These are phyloP conservation scores for Synanthedon tipuliformis DNA, from an alignment of 2,888 invertebrate species.

Conservation along the genomic window DNA sequence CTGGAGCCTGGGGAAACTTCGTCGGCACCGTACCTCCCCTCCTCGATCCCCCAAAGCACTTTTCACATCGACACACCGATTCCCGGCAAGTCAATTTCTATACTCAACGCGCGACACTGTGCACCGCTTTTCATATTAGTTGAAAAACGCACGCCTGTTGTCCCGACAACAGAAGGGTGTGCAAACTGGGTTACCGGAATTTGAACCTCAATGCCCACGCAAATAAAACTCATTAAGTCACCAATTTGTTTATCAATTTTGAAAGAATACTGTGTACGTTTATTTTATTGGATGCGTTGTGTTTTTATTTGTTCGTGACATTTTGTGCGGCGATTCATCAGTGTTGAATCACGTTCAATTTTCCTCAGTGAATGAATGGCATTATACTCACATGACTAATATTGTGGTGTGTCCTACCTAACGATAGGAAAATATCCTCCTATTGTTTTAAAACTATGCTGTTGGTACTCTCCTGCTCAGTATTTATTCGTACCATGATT, in stretches of 20 bases:
- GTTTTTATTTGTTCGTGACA: not conserved
- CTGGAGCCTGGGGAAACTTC: constrained; percentile 50
- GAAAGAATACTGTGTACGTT: constrained; percentile 6
- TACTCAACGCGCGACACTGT: constrained; percentile 1
- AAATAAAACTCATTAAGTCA: constrained; percentile 40
- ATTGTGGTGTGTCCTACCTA: not conserved
- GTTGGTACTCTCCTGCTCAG: too few relatives aligned
- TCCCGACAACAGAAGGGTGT: not conserved
- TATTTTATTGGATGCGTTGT: constrained; percentile 7
- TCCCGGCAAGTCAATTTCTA: constrained; percentile 3
- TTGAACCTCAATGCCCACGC: constrained; percentile 26
- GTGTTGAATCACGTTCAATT: not conserved
- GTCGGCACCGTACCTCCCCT: not conserved
- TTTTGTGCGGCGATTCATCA: not conserved
- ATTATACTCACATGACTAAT: not conserved
- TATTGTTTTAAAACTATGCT: too few relatives aligned
- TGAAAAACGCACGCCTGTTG: not conserved
- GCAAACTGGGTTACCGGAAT: constrained; percentile 30
- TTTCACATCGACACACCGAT: constrained; percentile 8
- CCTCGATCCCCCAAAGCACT: constrained; percentile 4
- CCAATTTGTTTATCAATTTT: constrained; percentile 41
- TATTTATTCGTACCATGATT: too few relatives aligned
- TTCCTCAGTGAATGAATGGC: not conserved
- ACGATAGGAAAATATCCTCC: too few relatives aligned
- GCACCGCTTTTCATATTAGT: constrained; percentile 2